Conservation (phyloP, 2,113 vertebrate genomes). For the Dipodomys ordii region DNA sequence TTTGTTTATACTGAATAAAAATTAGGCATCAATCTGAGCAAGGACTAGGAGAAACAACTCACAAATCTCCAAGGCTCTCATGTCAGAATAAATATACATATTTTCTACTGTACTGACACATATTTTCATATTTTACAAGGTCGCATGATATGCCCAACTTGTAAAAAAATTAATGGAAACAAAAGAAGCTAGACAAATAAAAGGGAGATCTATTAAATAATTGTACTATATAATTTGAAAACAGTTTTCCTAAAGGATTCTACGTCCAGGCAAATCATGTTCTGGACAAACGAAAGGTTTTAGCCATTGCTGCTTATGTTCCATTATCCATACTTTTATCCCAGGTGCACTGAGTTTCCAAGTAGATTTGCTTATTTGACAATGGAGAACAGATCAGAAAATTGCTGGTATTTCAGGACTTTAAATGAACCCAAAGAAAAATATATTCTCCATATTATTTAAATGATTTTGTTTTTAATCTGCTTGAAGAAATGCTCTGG, state of each 20-base stretch:
- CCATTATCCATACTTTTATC: background rate
- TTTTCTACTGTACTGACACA: conserved; percentile 6
- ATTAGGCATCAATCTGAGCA: background rate
- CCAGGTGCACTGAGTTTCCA: background rate
- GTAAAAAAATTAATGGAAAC: background rate
- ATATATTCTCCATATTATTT: background rate
- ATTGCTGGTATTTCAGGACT: background rate
- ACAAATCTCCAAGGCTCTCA: background rate
- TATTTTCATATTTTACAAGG: background rate
- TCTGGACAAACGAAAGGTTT: background rate
- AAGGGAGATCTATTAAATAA: background rate
- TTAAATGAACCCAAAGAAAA: conserved; percentile 47
- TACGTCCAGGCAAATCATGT: conserved; percentile 8
- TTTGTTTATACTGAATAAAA: background rate
- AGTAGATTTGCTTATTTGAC: conserved; percentile 13
- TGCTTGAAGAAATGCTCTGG: conserved; percentile 36
- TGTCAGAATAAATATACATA: background rate
- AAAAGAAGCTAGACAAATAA: background rate
- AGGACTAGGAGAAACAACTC: background rate
- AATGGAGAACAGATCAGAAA: background rate
- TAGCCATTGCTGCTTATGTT: background rate
- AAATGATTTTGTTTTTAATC: conserved; percentile 28
- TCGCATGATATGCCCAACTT: background rate
- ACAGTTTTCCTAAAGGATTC: background rate
- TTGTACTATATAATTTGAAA: background rate